Conservation (phyloP, 2,797 vertebrate genomes). For the Sebastes itinus region DNA sequence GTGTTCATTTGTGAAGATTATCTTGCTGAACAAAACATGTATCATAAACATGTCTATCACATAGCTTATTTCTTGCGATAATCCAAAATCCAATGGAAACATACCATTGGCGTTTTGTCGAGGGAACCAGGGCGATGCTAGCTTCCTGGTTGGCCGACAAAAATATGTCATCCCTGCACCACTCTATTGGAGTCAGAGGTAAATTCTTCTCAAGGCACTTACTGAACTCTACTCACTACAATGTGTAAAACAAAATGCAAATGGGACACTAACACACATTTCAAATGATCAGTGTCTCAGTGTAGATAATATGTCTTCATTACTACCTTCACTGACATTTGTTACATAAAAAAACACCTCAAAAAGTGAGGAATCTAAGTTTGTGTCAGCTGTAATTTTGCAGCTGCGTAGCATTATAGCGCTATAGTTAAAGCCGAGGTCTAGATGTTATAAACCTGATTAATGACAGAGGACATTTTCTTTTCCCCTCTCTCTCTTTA, state of each 20-base stretch:
- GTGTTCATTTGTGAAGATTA: too few relatives aligned
- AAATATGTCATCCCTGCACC: too few relatives aligned
- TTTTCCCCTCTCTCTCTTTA: background rate
- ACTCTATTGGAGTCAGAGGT: background rate
- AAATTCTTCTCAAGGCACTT: background rate
- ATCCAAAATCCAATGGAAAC: too few relatives aligned
- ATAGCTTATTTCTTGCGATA: too few relatives aligned
- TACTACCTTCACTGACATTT: background rate
- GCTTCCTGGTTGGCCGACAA: too few relatives aligned
- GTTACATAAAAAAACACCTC: background rate
- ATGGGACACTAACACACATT: background rate
- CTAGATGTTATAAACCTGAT: background rate
- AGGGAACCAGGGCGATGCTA: too few relatives aligned
- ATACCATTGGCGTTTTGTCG: too few relatives aligned
- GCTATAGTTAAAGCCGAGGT: background rate
- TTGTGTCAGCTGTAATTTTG: background rate
- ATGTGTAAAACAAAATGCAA: background rate
- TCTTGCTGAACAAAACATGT: too few relatives aligned
- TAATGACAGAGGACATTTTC: background rate
- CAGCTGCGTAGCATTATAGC: background rate
- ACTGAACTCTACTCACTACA: background rate
- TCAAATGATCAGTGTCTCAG: background rate
- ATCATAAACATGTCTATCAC: too few relatives aligned
- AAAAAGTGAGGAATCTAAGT: background rate
- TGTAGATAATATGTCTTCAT: background rate